Evolutionary conservation across 2,888 invertebrate species (phyloP).

Genomic region (Zaprionus bogoriensis): DNA sequence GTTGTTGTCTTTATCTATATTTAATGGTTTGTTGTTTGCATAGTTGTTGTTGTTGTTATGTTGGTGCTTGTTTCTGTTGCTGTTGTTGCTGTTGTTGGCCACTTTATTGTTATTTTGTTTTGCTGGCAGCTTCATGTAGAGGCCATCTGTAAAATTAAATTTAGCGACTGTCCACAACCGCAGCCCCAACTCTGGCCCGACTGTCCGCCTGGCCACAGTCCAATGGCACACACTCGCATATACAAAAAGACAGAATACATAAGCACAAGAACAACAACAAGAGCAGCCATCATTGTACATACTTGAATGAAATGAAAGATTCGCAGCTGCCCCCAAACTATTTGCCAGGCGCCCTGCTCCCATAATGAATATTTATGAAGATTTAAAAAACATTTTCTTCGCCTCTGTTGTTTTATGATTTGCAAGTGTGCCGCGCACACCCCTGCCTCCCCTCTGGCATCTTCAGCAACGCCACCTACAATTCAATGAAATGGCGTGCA

Average conservation of each 20-base stretch:
- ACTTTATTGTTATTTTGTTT: slow-evolving; percentile 57
- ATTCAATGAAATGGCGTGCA: slow-evolving; percentile 77
- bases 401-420: slow-evolving; percentile 81
- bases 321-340: slow-evolving; percentile 67
- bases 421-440: slow-evolving; percentile 69
- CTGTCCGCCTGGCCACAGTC: slow-evolving; percentile 34
- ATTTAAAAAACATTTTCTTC: slow-evolving; percentile 80
- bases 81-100: slow-evolving; percentile 32
- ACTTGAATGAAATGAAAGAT: slow-evolving; percentile 38
- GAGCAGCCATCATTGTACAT: not conserved
- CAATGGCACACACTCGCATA: slow-evolving; percentile 10
- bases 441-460: not conserved
- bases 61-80: not conserved
- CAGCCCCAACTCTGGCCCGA: not conserved
- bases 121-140: slow-evolving; percentile 48
- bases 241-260: not conserved
- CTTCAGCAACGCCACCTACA: slow-evolving; percentile 36
- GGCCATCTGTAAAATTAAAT: slow-evolving; percentile 72
- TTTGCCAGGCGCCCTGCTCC: slow-evolving; percentile 59
- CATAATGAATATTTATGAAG: slow-evolving; percentile 82
- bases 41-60: slow-evolving; percentile 21
- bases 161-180: slow-evolving; percentile 37
- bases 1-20: slow-evolving; percentile 1
- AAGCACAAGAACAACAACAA: not conserved
- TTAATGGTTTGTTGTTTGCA: not conserved